Conservation (phyloP, 2,113 vertebrate genomes). For the Probosciger aterrimus region DNA sequence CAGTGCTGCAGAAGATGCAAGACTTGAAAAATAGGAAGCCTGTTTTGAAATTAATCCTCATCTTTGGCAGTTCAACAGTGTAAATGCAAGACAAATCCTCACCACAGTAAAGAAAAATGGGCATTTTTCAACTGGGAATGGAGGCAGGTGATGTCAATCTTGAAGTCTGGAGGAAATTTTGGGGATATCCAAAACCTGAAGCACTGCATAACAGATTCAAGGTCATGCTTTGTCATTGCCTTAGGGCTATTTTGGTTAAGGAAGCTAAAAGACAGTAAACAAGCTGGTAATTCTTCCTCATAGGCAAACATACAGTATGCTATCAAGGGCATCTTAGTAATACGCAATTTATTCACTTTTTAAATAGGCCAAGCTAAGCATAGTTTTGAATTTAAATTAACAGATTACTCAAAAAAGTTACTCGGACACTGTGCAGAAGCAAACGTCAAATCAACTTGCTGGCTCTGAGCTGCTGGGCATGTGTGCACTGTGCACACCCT, state of each 20-base stretch:
- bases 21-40: not conserved
- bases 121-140: not conserved
- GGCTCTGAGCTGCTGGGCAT: not conserved
- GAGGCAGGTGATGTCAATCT: not conserved
- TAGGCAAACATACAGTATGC: not conserved
- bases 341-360: not conserved
- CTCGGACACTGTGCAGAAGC: not conserved
- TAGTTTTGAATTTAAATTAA: not conserved
- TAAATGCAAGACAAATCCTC: not conserved
- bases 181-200: not conserved
- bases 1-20: accelerated
- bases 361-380: not conserved
- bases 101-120: not conserved
- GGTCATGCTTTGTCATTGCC: not conserved
- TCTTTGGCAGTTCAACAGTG: not conserved
- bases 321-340: not conserved
- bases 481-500: accelerated
- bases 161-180: not conserved
- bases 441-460: not conserved
- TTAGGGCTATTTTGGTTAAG: not conserved
- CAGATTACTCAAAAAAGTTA: not conserved
- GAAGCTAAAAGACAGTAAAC: not conserved
- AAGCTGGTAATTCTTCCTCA: not conserved
- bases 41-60: not conserved
- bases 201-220: not conserved